Conservation (phyloP, 2,113 vertebrate species). For the Candoia aspera region DNA sequence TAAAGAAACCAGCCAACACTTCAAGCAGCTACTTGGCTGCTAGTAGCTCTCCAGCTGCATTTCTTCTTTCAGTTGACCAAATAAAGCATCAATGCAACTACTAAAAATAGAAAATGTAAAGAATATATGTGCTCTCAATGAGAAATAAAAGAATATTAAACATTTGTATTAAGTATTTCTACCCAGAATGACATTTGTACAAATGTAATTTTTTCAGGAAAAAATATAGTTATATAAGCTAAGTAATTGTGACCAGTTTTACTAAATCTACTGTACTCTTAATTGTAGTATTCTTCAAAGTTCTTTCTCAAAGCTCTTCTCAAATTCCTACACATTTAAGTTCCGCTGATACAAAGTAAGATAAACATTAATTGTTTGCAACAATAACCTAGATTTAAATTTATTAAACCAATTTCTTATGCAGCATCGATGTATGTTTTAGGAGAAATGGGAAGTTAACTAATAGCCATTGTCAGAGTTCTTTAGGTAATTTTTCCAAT, state of each 20-base stretch:
- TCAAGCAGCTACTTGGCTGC: neutral
- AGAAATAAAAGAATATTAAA: neutral
- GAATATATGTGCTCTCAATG: neutral
- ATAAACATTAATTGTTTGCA: neutral
- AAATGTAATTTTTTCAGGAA: neutral
- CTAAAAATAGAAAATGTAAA: neutral
- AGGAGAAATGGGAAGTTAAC: neutral
- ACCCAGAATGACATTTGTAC: neutral
- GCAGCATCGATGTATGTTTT: neutral
- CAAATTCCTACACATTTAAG: neutral
- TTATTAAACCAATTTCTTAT: neutral
- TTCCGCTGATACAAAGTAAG: neutral
- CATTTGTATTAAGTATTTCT: neutral
- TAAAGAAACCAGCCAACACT: neutral
- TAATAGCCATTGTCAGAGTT: neutral
- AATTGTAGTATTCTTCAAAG: neutral
- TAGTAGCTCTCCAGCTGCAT: neutral
- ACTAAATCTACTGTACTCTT: neutral
- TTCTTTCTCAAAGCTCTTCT: neutral
- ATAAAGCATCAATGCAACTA: neutral
- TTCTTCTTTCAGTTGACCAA: neutral
- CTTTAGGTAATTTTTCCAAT: neutral
- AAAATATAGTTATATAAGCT: neutral
- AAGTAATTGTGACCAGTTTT: neutral
- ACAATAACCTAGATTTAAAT: neutral